These are phyloP conservation scores for Nyctereutes procyonoides DNA, from an alignment of 2,113 vertebrate genomes.

Conservation along the genomic window DNA sequence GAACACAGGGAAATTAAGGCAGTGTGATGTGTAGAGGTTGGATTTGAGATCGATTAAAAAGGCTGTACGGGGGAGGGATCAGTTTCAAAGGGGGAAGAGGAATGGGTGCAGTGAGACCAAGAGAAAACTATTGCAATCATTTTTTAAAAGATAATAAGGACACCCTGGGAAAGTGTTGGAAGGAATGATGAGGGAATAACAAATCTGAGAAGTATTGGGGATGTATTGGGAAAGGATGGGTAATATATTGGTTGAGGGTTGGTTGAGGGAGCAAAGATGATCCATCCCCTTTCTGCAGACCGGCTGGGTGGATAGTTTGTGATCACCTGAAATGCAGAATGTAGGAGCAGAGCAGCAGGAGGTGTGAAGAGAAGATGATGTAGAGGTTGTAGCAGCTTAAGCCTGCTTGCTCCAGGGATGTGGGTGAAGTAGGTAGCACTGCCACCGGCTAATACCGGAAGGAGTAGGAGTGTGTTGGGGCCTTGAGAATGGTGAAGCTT, in stretches of 20 bases:
- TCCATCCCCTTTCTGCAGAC: neutral
- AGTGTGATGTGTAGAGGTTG: neutral
- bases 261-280: neutral
- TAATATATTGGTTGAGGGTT: neutral
- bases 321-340: neutral
- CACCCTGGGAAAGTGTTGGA: neutral
- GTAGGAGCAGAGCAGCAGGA: neutral
- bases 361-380: neutral
- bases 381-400: neutral
- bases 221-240: neutral
- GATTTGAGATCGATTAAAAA: neutral
- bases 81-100: neutral
- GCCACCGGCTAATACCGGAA: neutral
- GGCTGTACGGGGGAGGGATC: neutral
- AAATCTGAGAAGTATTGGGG: neutral
- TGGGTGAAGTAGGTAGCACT: neutral
- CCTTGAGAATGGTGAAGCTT: neutral
- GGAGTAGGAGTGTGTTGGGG: neutral
- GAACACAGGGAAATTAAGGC: neutral
- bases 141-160: neutral
- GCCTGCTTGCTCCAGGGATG: neutral
- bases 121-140: neutral
- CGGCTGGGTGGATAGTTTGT: neutral
- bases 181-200: neutral
- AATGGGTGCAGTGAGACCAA: too few species aligned